Evolutionary conservation across 2,113 vertebrate species (phyloP).

Genomic region (Petaurus breviceps): DNA sequence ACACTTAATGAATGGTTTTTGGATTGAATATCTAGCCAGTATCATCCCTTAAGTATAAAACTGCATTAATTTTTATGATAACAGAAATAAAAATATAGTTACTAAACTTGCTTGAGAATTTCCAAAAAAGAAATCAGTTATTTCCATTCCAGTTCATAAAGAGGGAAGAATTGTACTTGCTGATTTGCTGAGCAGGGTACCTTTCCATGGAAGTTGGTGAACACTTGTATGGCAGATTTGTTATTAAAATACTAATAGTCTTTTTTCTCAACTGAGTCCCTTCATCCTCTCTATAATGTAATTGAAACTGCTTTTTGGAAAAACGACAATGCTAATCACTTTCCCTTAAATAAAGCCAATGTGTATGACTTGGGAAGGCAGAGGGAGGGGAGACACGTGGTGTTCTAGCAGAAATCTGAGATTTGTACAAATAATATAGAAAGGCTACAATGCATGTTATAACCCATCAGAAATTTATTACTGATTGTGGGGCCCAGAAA

Average conservation of each 20-base stretch:
- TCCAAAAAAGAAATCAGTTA: background rate
- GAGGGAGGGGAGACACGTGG: background rate
- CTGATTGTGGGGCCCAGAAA: background rate
- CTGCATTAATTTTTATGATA: background rate
- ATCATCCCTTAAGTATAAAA: background rate
- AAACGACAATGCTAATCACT: background rate
- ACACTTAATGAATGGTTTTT: background rate
- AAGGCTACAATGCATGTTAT: background rate
- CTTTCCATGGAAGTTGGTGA: background rate
- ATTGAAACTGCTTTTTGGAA: slow-evolving; percentile 27
- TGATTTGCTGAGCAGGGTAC: background rate
- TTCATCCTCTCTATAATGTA: background rate
- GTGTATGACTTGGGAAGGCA: background rate
- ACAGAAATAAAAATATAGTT: background rate
- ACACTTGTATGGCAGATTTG: background rate
- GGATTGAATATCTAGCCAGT: background rate
- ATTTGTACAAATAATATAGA: background rate
- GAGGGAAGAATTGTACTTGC: background rate
- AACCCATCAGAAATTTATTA: background rate
- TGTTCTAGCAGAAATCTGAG: slow-evolving; percentile 27
- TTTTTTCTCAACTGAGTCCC: background rate
- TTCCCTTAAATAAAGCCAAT: slow-evolving; percentile 30
- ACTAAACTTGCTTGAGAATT: background rate
- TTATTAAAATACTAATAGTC: background rate
- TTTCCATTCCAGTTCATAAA: background rate